phyloP scores from a whole-genome alignment of 2,797 vertebrate species.

The Periophthalmus magnuspinnatus region DNA sequence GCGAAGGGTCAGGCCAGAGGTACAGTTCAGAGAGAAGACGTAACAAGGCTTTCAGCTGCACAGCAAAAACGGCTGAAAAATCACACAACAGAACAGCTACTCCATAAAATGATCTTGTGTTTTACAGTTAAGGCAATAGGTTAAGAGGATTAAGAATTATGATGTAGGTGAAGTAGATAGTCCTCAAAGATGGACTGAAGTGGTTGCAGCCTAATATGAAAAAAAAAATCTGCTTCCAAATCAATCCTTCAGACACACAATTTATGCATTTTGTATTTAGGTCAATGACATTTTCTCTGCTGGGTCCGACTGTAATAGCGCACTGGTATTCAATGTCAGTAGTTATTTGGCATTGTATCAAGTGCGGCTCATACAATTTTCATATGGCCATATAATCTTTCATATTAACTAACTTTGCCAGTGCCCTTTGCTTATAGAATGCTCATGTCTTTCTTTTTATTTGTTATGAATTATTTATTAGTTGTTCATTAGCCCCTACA shows the following conservation, averaged over 20 bases:
- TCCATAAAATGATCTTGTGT: neutral
- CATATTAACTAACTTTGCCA: neutral
- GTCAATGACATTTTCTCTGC: neutral
- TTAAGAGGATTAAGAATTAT: no score
- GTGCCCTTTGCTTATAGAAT: neutral
- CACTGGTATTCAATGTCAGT: neutral
- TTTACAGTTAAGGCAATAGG: neutral
- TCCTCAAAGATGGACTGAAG: neutral
- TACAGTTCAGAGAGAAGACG: neutral
- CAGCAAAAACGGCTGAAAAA: neutral
- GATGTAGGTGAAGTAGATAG: neutral
- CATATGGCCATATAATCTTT: neutral
- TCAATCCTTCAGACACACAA: no score
- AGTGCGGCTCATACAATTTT: neutral
- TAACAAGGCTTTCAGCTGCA: neutral
- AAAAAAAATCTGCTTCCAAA: no score
- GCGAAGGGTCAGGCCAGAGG: neutral
- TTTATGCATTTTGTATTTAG: no score
- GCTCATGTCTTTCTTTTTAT: neutral
- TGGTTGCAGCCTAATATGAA: neutral
- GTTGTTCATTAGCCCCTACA: neutral
- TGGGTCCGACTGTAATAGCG: neutral
- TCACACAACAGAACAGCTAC: neutral
- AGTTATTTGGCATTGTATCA: neutral
- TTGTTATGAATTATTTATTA: neutral